Evolutionary conservation across 1,140 invertebrate genomes (phyloP).

Genomic region (Copidosoma floridanum): DNA sequence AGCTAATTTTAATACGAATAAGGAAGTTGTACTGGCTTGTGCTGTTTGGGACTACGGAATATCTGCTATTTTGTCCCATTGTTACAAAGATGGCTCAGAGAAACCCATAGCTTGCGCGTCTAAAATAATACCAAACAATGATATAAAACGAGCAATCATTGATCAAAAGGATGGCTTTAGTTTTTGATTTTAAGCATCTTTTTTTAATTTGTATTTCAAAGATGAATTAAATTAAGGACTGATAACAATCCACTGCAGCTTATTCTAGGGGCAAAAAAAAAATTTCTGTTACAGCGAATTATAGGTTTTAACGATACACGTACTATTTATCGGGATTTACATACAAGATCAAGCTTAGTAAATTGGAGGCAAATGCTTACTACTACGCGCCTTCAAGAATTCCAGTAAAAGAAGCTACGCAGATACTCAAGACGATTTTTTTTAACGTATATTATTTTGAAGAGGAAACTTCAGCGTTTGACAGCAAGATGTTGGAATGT

Average conservation of each 20-base stretch:
- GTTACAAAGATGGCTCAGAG: slow-evolving; percentile 35
- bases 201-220: slow-evolving; percentile 49
- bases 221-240: slow-evolving; percentile 44
- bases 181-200: slow-evolving; percentile 45
- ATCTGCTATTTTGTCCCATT: background rate
- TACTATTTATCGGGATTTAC: slow-evolving; percentile 24
- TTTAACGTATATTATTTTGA: slow-evolving; percentile 21
- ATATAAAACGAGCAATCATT: slow-evolving; percentile 1
- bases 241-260: slow-evolving; percentile 45
- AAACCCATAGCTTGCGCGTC: slow-evolving; percentile 13
- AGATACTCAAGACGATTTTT: background rate
- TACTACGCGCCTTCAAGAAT: slow-evolving; percentile 3
- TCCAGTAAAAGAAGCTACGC: background rate
- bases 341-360: slow-evolving; percentile 14
- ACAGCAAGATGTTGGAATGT: slow-evolving; percentile 5
- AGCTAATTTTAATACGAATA: background rate
- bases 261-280: slow-evolving; percentile 10
- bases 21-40: background rate
- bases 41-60: background rate
- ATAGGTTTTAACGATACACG: slow-evolving; percentile 24
- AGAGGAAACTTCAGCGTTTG: slow-evolving; percentile 25
- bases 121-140: slow-evolving; percentile 4
- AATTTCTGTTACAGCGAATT: too few relatives aligned
- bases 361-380: slow-evolving; percentile 1
- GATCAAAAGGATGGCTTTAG: background rate